phyloP scores from a whole-genome alignment of 2,888 invertebrate species.

The Tetragonisca angustula region DNA sequence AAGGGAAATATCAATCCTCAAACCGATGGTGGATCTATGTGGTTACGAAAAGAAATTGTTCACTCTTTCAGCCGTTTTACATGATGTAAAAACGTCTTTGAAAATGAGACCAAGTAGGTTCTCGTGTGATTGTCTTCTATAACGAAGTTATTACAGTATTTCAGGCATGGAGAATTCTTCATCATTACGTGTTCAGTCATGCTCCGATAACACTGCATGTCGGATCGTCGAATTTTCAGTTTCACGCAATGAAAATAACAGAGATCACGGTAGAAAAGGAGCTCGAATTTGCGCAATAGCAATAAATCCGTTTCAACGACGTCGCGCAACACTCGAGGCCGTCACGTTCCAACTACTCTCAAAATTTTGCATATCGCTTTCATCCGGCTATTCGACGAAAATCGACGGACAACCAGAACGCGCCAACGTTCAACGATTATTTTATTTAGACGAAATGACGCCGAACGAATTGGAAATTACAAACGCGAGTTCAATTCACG shows the following conservation, averaged over 20 bases:
- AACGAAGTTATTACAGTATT: no score
- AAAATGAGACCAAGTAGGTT: no score
- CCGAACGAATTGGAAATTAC: rapidly evolving
- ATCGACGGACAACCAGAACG: background rate
- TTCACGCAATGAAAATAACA: background rate
- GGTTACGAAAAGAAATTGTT: no score
- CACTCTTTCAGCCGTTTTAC: no score
- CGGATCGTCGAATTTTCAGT: background rate
- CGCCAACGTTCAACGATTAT: background rate
- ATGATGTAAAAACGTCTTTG: no score
- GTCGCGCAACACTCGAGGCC: constrained; percentile 2
- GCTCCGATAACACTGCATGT: background rate
- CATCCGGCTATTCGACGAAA: background rate
- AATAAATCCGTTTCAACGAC: constrained; percentile 23
- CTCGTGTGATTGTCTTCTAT: no score
- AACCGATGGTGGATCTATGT: no score
- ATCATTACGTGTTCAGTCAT: no score
- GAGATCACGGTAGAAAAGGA: constrained; percentile 8
- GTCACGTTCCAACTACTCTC: constrained; percentile 2
- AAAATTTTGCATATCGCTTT: constrained; percentile 7
- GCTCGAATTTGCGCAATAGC: constrained; percentile 4
- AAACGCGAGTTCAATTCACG: background rate
- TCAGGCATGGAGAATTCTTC: no score
- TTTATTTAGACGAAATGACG: background rate
- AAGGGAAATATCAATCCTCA: no score